Evolutionary conservation across 2,113 vertebrate species (phyloP), one percentile per base, ranked within the genome.

Genomic region (Podilymbus podiceps): DNA sequence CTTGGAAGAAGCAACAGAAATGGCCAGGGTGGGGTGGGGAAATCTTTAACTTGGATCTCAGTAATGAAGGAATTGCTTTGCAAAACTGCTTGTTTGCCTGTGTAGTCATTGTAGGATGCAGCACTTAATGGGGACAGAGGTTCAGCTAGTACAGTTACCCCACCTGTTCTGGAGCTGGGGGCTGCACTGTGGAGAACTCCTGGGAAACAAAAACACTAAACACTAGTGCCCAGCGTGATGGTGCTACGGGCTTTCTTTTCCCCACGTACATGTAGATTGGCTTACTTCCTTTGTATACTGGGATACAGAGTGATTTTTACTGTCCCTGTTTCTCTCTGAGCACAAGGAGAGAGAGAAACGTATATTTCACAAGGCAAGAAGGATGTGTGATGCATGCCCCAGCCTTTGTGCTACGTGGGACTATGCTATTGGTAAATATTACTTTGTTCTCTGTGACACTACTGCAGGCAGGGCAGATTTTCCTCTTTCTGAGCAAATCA

Each of bases 21-120:
- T 1, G 12, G 5, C 12, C 9, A 44, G 6, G 11, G 6, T n/a
- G 1, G 5, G 24, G 11, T 9, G 6, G 5, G 4, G 25, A 49
- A 68, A 22, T 11, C 38, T 49, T 42, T 76, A 35, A 20, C 35
- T 31, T 56, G 25, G 20, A 82, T 44, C 25, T 88, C 64, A 58
- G 2, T 33, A 62, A 52, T 68, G 49, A 42, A 85, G n/a, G 22
- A 73, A 42, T 30, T 44, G 22, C 11, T 76, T 67, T 46, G 10
- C 22, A 63, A 59, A 93, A 59, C 27, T 74, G 22, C 19, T 63
- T 73, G 4, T 52, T 88, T 68, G 38, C 42, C 47, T 44, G 17
- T 24, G 31, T 31, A 55, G 60, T 53, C 38, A 40, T 8, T 63
- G 44, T n/a, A 15, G n/a, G 52, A 55, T 2, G 2, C 22, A 53